Evolutionary conservation across 2,888 invertebrate genomes (phyloP).

Genomic region (Dicroscelio sp.): DNA sequence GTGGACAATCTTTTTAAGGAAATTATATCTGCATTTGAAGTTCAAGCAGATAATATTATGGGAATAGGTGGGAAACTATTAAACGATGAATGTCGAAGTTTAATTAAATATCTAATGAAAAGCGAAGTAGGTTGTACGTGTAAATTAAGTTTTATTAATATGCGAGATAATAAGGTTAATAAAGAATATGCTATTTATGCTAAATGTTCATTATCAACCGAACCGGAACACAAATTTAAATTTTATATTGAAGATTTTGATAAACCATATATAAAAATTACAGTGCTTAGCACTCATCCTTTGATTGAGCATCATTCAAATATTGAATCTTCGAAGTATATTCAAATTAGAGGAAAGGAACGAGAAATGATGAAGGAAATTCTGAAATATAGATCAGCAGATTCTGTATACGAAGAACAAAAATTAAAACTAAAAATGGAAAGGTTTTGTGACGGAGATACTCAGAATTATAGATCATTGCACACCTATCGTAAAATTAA

Average conservation of each 20-base stretch:
- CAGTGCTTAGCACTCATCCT: not conserved
- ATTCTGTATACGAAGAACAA: conserved; percentile 1
- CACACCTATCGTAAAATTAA: conserved; percentile 30
- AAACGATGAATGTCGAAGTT: not conserved
- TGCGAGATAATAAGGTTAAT: not conserved
- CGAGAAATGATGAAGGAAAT: conserved; percentile 21
- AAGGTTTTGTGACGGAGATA: conserved; percentile 40
- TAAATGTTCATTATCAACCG: conserved; percentile 14
- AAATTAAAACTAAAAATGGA: not conserved
- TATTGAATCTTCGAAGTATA: not conserved
- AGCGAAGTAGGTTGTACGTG: not conserved
- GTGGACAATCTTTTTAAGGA: no score
- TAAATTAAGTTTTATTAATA: conserved; percentile 6
- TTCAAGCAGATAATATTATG: not conserved
- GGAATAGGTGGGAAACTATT: not conserved
- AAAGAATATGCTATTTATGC: conserved; percentile 24
- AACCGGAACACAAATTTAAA: conserved; percentile 17
- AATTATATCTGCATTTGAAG: no score
- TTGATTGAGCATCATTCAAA: not conserved
- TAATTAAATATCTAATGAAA: not conserved
- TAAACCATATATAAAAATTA: not conserved
- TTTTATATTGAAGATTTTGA: conserved; percentile 14
- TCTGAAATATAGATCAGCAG: not conserved
- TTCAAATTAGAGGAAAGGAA: conserved; percentile 36
- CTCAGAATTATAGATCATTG: not conserved